Evolutionary conservation across 2,797 vertebrate genomes (phyloP).

Genomic region (Atherinosoma microstoma): DNA sequence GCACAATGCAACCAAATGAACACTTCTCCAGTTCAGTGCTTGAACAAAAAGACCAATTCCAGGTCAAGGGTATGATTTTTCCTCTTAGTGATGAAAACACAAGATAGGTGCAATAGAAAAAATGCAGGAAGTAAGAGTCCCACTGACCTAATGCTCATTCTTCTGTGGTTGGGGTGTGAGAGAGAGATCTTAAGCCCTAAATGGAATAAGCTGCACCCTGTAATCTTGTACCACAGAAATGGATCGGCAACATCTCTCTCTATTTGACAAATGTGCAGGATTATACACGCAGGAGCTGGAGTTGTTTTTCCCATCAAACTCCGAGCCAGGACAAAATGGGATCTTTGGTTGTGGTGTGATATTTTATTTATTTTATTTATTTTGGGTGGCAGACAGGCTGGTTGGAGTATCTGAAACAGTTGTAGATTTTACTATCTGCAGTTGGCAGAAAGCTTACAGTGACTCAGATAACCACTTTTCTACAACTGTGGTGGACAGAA

Average conservation of each 20-base stretch:
- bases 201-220: constrained; percentile 25
- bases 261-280: not conserved
- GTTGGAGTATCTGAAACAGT: not conserved
- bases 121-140: not conserved
- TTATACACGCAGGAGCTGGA: constrained; percentile 1
- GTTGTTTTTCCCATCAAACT: not conserved
- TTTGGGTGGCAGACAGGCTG: not conserved
- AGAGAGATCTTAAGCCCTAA: not conserved
- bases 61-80: not conserved
- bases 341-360: not conserved
- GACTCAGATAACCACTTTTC: constrained; percentile 1
- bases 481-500: constrained; percentile 5
- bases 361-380: not conserved
- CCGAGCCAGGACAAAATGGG: not conserved
- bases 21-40: not conserved
- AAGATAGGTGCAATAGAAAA: not conserved
- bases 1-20: not conserved
- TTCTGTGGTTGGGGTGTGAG: not conserved
- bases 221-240: not conserved
- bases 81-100: not conserved
- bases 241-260: no score
- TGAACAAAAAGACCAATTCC: not conserved
- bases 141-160: not conserved
- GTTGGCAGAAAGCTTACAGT: not conserved
- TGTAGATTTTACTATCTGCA: not conserved